phyloP scores from a whole-genome alignment of 2,113 vertebrate genomes.

The Romanogobio albipinnatus region DNA sequence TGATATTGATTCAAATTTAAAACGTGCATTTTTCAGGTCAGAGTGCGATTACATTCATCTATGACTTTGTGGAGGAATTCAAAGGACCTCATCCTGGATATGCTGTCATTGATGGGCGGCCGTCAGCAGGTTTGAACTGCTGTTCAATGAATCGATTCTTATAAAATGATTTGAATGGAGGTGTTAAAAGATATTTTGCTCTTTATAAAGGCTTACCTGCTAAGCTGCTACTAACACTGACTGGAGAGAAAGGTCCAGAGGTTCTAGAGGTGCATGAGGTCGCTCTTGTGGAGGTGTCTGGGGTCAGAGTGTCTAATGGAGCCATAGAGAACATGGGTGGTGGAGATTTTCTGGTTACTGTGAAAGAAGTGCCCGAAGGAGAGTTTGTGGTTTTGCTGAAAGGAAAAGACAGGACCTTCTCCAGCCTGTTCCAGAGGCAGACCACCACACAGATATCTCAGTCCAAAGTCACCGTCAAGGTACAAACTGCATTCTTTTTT shows the following conservation, averaged over 20 bases:
- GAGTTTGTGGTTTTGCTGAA: constrained; percentile 72
- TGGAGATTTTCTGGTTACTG: constrained; percentile 68
- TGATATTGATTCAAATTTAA: background rate
- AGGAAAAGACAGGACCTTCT: constrained; percentile 68
- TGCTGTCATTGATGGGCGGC: constrained; percentile 68
- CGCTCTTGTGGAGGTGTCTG: constrained; percentile 62
- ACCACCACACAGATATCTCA: constrained; percentile 74
- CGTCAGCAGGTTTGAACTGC: constrained; percentile 68
- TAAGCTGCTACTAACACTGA: constrained; percentile 68
- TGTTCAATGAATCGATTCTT: background rate
- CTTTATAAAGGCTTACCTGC: constrained; percentile 58
- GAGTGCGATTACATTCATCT: constrained; percentile 73
- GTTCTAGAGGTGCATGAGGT: constrained; percentile 61
- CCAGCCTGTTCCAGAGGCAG: constrained; percentile 72
- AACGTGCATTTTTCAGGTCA: constrained; percentile 65
- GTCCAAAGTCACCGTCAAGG: constrained; percentile 71
- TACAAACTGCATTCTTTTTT: constrained; percentile 32
- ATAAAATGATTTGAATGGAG: background rate
- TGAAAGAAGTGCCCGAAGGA: constrained; percentile 62
- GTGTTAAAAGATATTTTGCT: background rate
- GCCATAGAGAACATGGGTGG: constrained; percentile 62
- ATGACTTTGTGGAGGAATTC: constrained; percentile 75
- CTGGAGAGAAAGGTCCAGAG: constrained; percentile 70
- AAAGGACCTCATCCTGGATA: constrained; percentile 75
- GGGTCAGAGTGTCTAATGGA: constrained; percentile 45